These are phyloP conservation scores for Acanthosepion esculentum DNA, from an alignment of 2,888 invertebrate species.

Conservation along the genomic window DNA sequence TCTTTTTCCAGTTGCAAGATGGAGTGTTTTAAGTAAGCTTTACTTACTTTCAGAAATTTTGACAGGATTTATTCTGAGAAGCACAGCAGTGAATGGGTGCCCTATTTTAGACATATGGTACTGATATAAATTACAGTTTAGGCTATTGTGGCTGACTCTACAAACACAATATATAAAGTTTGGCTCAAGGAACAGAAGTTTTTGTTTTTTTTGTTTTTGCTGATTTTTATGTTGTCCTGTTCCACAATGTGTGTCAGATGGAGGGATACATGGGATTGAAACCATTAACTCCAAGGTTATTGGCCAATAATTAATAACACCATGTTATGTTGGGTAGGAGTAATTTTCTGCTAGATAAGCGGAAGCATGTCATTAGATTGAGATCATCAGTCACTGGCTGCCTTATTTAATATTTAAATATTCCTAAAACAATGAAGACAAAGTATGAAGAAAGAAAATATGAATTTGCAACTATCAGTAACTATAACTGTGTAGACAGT, in stretches of 20 bases:
- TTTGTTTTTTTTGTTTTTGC: neutral
- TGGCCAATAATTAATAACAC: neutral
- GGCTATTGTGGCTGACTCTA: neutral
- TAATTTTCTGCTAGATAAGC: neutral
- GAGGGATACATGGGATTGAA: neutral
- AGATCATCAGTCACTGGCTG: neutral
- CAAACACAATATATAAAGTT: neutral
- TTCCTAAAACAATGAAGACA: neutral
- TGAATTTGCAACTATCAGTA: neutral
- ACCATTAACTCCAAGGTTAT: neutral
- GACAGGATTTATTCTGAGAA: constrained; percentile 10
- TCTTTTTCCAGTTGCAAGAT: neutral
- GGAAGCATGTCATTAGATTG: neutral
- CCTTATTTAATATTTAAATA: neutral
- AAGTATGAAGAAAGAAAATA: neutral
- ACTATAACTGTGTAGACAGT: no score
- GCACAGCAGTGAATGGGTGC: neutral
- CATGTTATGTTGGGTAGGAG: neutral
- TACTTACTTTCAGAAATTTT: constrained; percentile 21
- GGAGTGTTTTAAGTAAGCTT: neutral
- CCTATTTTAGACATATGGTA: neutral
- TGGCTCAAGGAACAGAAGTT: neutral
- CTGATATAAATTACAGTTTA: neutral
- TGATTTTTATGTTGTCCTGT: neutral
- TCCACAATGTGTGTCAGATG: neutral